These are phyloP conservation scores for Kryptopterus vitreolus DNA, from an alignment of 2,797 vertebrate species.

Conservation along the genomic window DNA sequence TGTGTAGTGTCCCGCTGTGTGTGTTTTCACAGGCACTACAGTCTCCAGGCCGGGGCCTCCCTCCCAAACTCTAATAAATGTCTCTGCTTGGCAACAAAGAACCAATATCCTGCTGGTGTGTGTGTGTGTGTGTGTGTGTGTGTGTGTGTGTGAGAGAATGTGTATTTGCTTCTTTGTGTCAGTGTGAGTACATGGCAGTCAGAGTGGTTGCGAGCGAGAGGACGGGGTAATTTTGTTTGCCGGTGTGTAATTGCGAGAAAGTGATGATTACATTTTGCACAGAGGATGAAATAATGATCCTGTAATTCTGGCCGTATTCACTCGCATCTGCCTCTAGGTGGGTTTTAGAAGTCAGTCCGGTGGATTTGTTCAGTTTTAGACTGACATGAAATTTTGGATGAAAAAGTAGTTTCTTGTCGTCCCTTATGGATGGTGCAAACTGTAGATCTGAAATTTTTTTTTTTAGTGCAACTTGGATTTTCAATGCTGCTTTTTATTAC, in stretches of 20 bases:
- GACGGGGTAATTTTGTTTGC: constrained; percentile 18
- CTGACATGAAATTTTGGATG: not conserved
- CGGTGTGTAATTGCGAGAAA: constrained; percentile 30
- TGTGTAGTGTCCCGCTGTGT: constrained; percentile 50
- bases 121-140: constrained; percentile 25
- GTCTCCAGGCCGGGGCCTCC: constrained; percentile 37
- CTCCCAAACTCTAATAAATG: constrained; percentile 62
- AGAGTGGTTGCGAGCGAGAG: constrained; percentile 34
- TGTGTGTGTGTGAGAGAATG: constrained; percentile 15
- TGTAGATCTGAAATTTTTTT: not conserved
- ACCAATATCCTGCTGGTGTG: constrained; percentile 59
- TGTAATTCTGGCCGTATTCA: not conserved
- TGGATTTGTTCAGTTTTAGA: not conserved
- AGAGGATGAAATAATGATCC: constrained; percentile 26
- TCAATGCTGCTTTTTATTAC: constrained; percentile 12
- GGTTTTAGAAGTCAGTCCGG: not conserved
- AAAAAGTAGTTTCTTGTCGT: not conserved
- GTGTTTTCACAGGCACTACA: constrained; percentile 52
- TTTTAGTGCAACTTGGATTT: not conserved
- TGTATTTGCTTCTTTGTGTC: constrained; percentile 21
- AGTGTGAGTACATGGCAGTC: constrained; percentile 3
- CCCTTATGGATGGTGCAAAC: not conserved
- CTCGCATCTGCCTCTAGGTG: not conserved
- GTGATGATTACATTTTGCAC: constrained; percentile 48
- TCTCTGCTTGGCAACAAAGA: constrained; percentile 58